Evolutionary conservation across 1,140 invertebrate genomes (phyloP).

Genomic region (Drosophila persimilis): DNA sequence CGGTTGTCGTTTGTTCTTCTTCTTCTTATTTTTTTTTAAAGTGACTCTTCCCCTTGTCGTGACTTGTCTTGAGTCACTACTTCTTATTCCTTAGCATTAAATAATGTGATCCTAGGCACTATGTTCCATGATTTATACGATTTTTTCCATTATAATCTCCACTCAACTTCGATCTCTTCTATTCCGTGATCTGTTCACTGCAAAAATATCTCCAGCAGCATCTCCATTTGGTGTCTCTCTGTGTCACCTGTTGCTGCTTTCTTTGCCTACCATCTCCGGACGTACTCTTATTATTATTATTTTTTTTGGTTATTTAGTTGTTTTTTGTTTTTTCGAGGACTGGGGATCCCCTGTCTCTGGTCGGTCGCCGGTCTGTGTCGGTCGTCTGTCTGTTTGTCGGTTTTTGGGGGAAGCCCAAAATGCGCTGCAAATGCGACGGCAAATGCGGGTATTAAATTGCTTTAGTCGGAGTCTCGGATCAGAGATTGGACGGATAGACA

Average conservation of each 20-base stretch:
- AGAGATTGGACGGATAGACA: slow-evolving; percentile 62
- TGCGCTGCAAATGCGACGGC: slow-evolving; percentile 31
- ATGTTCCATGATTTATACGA: not conserved
- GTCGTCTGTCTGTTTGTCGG: slow-evolving; percentile 5
- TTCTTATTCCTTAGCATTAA: no score
- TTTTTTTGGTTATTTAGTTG: slow-evolving; percentile 11
- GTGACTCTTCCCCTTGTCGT: no score
- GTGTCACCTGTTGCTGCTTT: slow-evolving; percentile 33
- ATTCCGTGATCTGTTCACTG: slow-evolving; percentile 21
- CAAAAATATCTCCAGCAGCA: slow-evolving; percentile 14
- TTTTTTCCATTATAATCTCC: no score
- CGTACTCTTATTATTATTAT: slow-evolving; percentile 26
- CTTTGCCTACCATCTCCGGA: slow-evolving; percentile 38
- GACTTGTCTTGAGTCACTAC: no score
- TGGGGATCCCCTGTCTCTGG: slow-evolving; percentile 58
- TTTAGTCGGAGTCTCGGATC: slow-evolving; percentile 56
- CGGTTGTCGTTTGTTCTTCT: no score
- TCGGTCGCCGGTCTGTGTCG: slow-evolving; percentile 13
- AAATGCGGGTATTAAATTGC: slow-evolving; percentile 52
- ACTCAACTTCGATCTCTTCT: not conserved
- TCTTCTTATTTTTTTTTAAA: no score
- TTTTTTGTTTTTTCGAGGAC: slow-evolving; percentile 10
- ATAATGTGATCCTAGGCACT: no score
- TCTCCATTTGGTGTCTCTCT: slow-evolving; percentile 19
- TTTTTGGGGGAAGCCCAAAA: slow-evolving; percentile 56